These are phyloP conservation scores for Colostygia pectinataria DNA, from an alignment of 2,888 invertebrate species.

Conservation along the genomic window DNA sequence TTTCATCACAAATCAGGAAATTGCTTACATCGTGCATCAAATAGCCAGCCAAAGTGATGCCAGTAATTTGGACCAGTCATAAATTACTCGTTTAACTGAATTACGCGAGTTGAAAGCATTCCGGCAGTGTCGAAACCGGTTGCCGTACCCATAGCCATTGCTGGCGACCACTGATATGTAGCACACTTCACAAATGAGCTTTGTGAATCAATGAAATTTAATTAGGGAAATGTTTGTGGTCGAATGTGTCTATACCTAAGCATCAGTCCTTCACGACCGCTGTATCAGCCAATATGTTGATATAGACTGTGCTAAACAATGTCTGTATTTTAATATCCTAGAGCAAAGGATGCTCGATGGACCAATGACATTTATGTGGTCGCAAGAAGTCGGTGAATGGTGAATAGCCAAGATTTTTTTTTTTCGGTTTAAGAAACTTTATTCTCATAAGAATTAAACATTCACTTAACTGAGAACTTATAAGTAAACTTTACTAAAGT, in stretches of 20 bases:
- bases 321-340: too few species aligned
- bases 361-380: too few species aligned
- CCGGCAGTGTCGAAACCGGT: slow-evolving; percentile 64
- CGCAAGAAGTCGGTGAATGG: too few species aligned
- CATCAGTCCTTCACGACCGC: background rate
- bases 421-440: too few species aligned
- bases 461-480: too few species aligned
- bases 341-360: too few species aligned
- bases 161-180: slow-evolving; percentile 60
- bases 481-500: too few species aligned
- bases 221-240: slow-evolving; percentile 45
- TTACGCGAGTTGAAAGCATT: slow-evolving; percentile 79
- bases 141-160: slow-evolving; percentile 47
- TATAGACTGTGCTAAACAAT: too few species aligned
- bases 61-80: slow-evolving; percentile 78
- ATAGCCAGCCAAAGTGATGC: slow-evolving; percentile 64
- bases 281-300: too few species aligned
- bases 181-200: slow-evolving; percentile 68
- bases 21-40: slow-evolving; percentile 47
- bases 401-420: too few species aligned
- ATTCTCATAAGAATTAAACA: too few species aligned
- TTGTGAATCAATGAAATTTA: slow-evolving; percentile 64
- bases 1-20: slow-evolving; percentile 15
- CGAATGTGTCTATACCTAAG: background rate
- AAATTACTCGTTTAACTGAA: slow-evolving; percentile 82